These are phyloP conservation scores for Diadegma fenestrale DNA, from an alignment of 2,888 invertebrate genomes.

Conservation along the genomic window DNA sequence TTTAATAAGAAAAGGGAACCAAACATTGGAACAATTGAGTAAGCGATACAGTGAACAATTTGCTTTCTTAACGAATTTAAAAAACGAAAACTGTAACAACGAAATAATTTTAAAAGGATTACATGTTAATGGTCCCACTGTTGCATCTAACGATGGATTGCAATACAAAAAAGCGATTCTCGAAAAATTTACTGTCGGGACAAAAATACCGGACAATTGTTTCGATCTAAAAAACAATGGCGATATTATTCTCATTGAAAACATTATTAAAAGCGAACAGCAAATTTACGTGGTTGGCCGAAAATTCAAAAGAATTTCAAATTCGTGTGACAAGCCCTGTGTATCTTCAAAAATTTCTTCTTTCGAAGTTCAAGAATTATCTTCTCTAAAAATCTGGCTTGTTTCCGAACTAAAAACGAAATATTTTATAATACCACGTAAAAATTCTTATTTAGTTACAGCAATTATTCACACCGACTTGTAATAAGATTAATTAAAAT, in stretches of 20 bases:
- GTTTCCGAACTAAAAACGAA: slow-evolving; percentile 26
- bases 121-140: slow-evolving; percentile 8
- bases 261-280: slow-evolving; percentile 25
- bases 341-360: slow-evolving; percentile 27
- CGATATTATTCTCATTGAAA: slow-evolving; percentile 26
- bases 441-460: slow-evolving; percentile 27
- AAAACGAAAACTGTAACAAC: slow-evolving; percentile 7
- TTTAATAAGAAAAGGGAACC: slow-evolving; percentile 14
- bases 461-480: slow-evolving; percentile 28
- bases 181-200: slow-evolving; percentile 17
- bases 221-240: slow-evolving; percentile 31
- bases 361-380: slow-evolving; percentile 30
- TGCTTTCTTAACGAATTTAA: slow-evolving; percentile 14
- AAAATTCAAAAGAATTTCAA: slow-evolving; percentile 22
- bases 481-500: slow-evolving; percentile 22
- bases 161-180: slow-evolving; percentile 10
- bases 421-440: slow-evolving; percentile 29
- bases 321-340: slow-evolving; percentile 21
- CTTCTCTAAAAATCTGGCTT: slow-evolving; percentile 24
- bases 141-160: slow-evolving; percentile 14
- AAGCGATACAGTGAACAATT: slow-evolving; percentile 14
- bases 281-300: slow-evolving; percentile 25
- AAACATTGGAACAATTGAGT: slow-evolving; percentile 19
- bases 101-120: slow-evolving; percentile 7
- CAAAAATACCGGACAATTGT: slow-evolving; percentile 15